phyloP scores from a whole-genome alignment of 2,797 vertebrate species.

The Setipinna tenuifilis region DNA sequence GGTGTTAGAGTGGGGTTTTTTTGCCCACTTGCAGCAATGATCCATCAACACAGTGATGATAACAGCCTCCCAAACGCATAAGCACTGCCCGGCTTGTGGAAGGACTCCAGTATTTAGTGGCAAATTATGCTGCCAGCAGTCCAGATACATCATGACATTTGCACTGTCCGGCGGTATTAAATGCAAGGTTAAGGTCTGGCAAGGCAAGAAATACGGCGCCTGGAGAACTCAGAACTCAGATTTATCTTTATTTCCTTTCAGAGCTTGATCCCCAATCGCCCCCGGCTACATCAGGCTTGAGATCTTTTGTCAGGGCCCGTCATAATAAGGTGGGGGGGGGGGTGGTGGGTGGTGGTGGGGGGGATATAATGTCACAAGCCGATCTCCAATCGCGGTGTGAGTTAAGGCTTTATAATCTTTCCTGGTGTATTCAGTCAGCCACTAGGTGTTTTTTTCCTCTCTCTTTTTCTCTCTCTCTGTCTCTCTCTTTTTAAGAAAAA shows the following conservation, averaged over 20 bases:
- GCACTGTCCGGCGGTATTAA: constrained; percentile 18
- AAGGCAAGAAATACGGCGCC: neutral
- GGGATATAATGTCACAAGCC: constrained; percentile 15
- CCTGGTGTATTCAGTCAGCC: neutral
- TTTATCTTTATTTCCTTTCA: neutral
- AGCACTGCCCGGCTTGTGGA: neutral
- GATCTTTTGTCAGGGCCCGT: constrained; percentile 10
- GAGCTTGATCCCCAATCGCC: constrained; percentile 1
- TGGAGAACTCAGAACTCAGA: constrained; percentile 10
- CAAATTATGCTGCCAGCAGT: constrained; percentile 5
- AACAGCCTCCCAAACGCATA: neutral
- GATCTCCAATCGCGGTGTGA: neutral
- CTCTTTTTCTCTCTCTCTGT: too few species aligned
- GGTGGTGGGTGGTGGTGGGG: too few species aligned
- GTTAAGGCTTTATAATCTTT: constrained; percentile 15
- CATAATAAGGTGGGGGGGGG: neutral
- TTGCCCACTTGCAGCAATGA: neutral
- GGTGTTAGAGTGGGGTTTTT: neutral
- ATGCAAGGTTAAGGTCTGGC: constrained; percentile 20
- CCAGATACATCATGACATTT: constrained; percentile 6
- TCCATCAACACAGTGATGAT: neutral
- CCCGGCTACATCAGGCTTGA: neutral
- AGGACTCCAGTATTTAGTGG: constrained; percentile 5
- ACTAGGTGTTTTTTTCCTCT: neutral
- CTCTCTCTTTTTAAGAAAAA: too few species aligned